Percentiles rank a stretch among this genome's conserved stretches.
These are phyloP conservation scores for Drosophila obscura DNA, from an alignment of 1,140 invertebrate species.

Conservation along the genomic window DNA sequence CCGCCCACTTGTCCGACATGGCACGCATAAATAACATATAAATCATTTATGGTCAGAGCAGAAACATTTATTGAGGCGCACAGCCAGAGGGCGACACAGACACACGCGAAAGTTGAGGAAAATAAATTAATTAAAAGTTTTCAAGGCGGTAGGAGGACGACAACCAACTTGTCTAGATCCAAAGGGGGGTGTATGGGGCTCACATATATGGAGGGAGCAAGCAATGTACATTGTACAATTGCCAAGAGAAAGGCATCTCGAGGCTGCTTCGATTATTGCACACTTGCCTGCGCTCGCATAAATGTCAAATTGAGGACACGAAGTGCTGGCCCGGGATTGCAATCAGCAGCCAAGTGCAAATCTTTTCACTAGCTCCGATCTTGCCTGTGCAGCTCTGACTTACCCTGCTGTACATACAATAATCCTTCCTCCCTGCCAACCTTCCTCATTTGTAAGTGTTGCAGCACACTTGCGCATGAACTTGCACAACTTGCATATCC, in stretches of 20 bases:
- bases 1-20: conserved; percentile 27
- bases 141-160: conserved; percentile 4
- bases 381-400: too few species aligned
- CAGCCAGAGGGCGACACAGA: conserved; percentile 15
- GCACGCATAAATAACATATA: conserved; percentile 79
- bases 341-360: conserved; percentile 78
- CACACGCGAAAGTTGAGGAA: conserved; percentile 53
- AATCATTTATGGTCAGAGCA: conserved; percentile 77
- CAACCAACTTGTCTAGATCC: conserved; percentile 37
- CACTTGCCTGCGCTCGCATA: conserved; percentile 62
- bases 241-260: conserved; percentile 52
- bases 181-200: conserved; percentile 10
- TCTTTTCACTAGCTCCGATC: conserved; percentile 47
- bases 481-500: conserved; percentile 5
- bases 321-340: conserved; percentile 42
- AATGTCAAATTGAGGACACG: conserved; percentile 75
- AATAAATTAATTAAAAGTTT: conserved; percentile 81
- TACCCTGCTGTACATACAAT: conserved; percentile 29
- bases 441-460: conserved; percentile 47
- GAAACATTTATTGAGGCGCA: conserved; percentile 75
- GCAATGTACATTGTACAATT: conserved; percentile 19
- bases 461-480: conserved; percentile 9
- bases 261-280: conserved; percentile 55
- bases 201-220: conserved; percentile 10
- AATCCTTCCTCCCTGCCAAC: conserved; percentile 15